Percentiles rank a stretch among this genome's conserved stretches.
phyloP scores from a whole-genome alignment of 2,888 invertebrate genomes.

The Callyntrura guangdongensis region DNA sequence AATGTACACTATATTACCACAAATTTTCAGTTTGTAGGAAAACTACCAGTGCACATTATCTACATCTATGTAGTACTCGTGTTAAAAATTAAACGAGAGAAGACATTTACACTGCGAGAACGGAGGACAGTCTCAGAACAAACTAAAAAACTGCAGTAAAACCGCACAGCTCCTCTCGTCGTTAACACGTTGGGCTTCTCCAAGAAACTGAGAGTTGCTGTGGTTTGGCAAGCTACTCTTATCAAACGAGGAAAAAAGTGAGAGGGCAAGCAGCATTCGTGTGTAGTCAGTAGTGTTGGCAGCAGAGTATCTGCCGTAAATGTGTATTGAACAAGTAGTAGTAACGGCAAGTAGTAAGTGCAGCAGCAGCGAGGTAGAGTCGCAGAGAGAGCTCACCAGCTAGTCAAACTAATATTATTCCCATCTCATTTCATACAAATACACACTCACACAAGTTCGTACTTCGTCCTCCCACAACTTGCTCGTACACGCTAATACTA shows the following conservation, averaged over 20 bases:
- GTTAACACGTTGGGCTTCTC: constrained; percentile 71
- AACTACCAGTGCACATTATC: not conserved
- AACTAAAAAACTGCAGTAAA: constrained; percentile 54
- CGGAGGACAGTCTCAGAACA: constrained; percentile 60
- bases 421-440: constrained; percentile 48
- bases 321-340: not conserved
- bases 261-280: constrained; percentile 15
- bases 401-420: not conserved
- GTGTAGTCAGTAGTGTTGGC: not conserved
- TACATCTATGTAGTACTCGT: not conserved
- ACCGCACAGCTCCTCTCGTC: constrained; percentile 61
- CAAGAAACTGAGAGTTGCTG: constrained; percentile 76
- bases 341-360: not conserved
- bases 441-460: not conserved
- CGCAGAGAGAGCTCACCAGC: not conserved
- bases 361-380: not conserved
- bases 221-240: constrained; percentile 53
- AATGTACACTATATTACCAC: not conserved
- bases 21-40: constrained; percentile 4
- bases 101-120: constrained; percentile 38
- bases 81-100: constrained; percentile 47
- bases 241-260: constrained; percentile 51
- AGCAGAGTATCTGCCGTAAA: not conserved
- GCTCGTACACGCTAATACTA: not conserved
- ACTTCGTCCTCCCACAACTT: constrained; percentile 49